Percentiles rank a stretch among this genome's conserved stretches.
These are phyloP conservation scores for Neosilurus hyrtlii DNA, from an alignment of 2,797 vertebrate species.

Conservation along the genomic window DNA sequence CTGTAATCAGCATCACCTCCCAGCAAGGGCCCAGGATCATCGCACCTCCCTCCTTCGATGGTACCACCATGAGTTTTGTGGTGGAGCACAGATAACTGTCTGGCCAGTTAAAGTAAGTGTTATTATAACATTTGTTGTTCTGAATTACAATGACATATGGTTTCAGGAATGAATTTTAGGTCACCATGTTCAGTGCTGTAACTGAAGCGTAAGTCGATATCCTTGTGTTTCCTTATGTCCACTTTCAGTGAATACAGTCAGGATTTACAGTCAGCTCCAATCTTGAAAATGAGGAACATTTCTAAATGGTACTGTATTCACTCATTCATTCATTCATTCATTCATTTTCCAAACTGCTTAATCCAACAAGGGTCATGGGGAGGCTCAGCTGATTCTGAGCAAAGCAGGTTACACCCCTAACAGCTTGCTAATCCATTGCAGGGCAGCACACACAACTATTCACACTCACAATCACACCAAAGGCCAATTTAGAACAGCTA, in stretches of 20 bases:
- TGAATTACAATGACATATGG: background rate
- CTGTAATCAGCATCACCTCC: conserved; percentile 87
- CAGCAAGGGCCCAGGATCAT: conserved; percentile 90
- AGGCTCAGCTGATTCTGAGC: no score
- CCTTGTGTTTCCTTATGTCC: background rate
- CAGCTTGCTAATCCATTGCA: no score
- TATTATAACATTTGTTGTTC: background rate
- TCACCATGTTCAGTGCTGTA: background rate
- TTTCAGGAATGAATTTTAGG: background rate
- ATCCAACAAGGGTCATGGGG: no score
- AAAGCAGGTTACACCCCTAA: no score
- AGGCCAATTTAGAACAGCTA: no score
- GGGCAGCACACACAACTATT: no score
- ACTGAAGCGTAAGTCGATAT: background rate
- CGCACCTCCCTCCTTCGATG: conserved; percentile 90
- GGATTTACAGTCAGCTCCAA: background rate
- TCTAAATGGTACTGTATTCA: background rate
- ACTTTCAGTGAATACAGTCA: background rate
- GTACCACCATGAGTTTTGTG: conserved; percentile 97
- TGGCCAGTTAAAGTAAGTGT: conserved; percentile 56
- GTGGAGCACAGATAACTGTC: conserved; percentile 87
- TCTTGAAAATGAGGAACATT: background rate
- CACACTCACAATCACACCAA: no score
- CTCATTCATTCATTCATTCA: no score
- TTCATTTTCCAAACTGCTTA: no score